Evolutionary conservation across 1,140 invertebrate genomes (phyloP), one percentile per base, ranked within the genome.

Genomic region (Hyles vespertilio): DNA sequence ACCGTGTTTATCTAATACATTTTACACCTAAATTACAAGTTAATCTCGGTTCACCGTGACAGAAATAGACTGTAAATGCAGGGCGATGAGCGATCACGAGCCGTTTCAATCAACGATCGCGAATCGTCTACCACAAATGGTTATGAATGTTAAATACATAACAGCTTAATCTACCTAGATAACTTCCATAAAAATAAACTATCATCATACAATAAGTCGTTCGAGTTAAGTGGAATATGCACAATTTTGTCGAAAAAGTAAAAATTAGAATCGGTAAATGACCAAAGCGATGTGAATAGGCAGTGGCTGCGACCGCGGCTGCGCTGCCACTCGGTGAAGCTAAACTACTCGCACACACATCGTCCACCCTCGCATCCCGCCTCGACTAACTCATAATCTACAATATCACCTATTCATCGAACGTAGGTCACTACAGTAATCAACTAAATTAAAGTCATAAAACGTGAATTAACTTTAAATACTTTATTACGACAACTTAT

Each of bases 401-500:
- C 34, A 54, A 12, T 47, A 48, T 48, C 22, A 11, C 54, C 45
- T 43, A 48, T 11, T 22, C 46, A 48, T 5, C 46, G n/a, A 40
- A 48, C 11, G 44, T 48, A 47, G 45, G 32, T 56, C 22, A 53
- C 43, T 56, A 34, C 45, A 48, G 32, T 44, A 66, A 81, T 62
- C 67, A 68, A 64, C 75, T 79, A 81, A 74, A 84, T 86, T 77
- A 84, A 87, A 87, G 75, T 82, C 79, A 84, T 74, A 73, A 69
- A 77, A 73, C 64, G 72, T 81, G 71, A 85, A 86, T 81, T 81
- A 85, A 84, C 84, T 87, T 88, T 85, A 88, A 87, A 88, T 88
- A 85, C 84, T 88, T 87, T 88, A 88, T 88, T 88, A 86, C 77
- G 85, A 88, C 79, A 88, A 87, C 85, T 88, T 87, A 88, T 84